phyloP scores from a whole-genome alignment of 2,797 vertebrate species.

The Rhinichthys osculus region DNA sequence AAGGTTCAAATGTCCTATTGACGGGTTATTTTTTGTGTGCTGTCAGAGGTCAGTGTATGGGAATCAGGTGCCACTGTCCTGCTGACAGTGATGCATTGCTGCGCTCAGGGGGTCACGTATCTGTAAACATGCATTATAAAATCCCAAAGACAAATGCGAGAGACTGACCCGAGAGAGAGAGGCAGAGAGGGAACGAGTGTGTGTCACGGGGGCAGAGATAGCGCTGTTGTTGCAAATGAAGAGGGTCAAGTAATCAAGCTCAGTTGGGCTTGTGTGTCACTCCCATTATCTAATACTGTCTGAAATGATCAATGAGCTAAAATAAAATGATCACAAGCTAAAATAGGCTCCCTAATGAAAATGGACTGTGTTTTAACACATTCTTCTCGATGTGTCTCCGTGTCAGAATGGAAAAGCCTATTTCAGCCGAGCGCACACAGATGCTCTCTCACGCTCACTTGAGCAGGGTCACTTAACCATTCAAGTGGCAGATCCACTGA shows the following conservation, averaged over 20 bases:
- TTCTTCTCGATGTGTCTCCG: constrained; percentile 70
- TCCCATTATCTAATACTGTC: constrained; percentile 86
- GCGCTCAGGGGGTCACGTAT: constrained; percentile 93
- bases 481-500: constrained; percentile 46
- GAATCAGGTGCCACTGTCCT: constrained; percentile 94
- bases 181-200: constrained; percentile 25
- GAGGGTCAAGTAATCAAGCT: constrained; percentile 93
- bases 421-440: constrained; percentile 59
- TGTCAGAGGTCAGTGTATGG: constrained; percentile 85
- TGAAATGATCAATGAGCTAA: constrained; percentile 92
- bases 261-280: constrained; percentile 84
- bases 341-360: constrained; percentile 93
- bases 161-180: constrained; percentile 80
- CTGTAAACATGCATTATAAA: constrained; percentile 99
- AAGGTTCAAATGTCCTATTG: constrained; percentile 82
- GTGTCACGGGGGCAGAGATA: constrained; percentile 72
- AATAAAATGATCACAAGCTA: constrained; percentile 93
- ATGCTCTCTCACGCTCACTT: constrained; percentile 50
- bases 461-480: constrained; percentile 59
- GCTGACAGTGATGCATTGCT: constrained; percentile 98
- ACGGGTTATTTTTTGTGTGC: constrained; percentile 77
- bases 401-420: constrained; percentile 74
- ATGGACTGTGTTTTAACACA: constrained; percentile 83
- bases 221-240: constrained; percentile 88
- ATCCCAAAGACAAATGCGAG: constrained; percentile 94